phyloP scores from a whole-genome alignment of 2,113 vertebrate genomes.

The Zingel zingel region DNA sequence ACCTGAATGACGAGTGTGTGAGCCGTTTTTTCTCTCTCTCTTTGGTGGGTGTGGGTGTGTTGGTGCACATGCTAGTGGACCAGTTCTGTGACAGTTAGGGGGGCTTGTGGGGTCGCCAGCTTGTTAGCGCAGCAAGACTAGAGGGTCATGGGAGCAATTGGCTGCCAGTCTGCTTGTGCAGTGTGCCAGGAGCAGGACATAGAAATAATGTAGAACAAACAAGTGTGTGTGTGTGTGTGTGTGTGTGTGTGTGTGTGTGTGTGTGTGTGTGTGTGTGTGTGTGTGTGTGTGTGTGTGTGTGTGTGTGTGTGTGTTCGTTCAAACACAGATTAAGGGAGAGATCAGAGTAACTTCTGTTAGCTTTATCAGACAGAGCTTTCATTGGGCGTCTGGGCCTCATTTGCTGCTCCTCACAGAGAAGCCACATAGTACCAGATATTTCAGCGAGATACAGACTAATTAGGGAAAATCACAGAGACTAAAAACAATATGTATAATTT shows the following conservation, averaged over 20 bases:
- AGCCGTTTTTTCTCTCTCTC: background rate
- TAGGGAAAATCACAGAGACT: constrained; percentile 66
- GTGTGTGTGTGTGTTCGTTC: constrained; percentile 1
- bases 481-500: constrained; percentile 76
- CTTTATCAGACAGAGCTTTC: constrained; percentile 80
- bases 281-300: constrained; percentile 40
- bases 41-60: constrained; percentile 6
- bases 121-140: constrained; percentile 84
- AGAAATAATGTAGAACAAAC: constrained; percentile 80
- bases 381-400: constrained; percentile 79
- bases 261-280: constrained; percentile 25
- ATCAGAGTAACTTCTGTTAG: constrained; percentile 83
- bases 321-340: constrained; percentile 71
- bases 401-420: constrained; percentile 68
- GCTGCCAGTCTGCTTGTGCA: constrained; percentile 78
- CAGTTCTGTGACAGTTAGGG: constrained; percentile 61
- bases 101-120: constrained; percentile 79
- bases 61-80: constrained; percentile 27
- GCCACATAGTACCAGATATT: constrained; percentile 66
- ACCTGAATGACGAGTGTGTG: constrained; percentile 47
- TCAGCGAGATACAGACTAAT: constrained; percentile 68
- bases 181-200: constrained; percentile 79
- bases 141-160: constrained; percentile 84
- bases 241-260: constrained; percentile 45
- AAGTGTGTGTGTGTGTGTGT: constrained; percentile 50